Conservation (phyloP, 2,797 vertebrate genomes). For the Myotis planiceps region DNA sequence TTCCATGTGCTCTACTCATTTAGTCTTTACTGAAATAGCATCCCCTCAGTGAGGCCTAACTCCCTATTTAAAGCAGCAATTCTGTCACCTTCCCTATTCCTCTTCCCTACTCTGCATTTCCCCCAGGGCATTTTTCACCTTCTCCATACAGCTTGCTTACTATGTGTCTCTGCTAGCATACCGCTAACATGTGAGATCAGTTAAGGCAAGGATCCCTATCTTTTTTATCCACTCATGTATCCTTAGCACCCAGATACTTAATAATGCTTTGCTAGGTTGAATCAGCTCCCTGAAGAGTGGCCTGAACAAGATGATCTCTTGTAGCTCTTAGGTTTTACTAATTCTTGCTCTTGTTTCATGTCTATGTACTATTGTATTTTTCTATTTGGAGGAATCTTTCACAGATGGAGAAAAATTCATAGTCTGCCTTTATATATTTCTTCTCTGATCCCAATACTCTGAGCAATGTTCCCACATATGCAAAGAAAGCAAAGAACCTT, state of each 20-base stretch:
- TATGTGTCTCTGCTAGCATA: too few species aligned
- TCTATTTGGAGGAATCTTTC: neutral
- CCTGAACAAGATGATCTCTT: neutral
- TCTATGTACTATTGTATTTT: neutral
- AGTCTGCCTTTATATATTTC: neutral
- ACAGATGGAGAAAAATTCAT: neutral
- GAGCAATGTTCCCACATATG: neutral
- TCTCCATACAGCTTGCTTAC: neutral
- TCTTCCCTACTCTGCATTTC: neutral
- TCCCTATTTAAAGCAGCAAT: neutral
- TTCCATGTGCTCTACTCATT: neutral
- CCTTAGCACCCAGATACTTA: neutral
- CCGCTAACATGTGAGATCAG: neutral
- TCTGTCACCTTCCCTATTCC: neutral
- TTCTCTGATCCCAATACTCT: neutral
- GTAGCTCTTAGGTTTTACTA: neutral
- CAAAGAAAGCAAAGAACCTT: neutral
- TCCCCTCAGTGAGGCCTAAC: neutral
- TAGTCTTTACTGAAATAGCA: neutral
- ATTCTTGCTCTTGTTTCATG: neutral
- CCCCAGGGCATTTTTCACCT: neutral
- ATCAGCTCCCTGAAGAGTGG: neutral
- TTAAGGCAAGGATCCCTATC: neutral
- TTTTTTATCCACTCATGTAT: neutral
- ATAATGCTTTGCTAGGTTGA: neutral